A percentile compares a stretch with the other conserved stretches of the same genome.
Evolutionary conservation across 1,140 invertebrate genomes (phyloP).

Genomic region (Diabrotica undecimpunctata): DNA sequence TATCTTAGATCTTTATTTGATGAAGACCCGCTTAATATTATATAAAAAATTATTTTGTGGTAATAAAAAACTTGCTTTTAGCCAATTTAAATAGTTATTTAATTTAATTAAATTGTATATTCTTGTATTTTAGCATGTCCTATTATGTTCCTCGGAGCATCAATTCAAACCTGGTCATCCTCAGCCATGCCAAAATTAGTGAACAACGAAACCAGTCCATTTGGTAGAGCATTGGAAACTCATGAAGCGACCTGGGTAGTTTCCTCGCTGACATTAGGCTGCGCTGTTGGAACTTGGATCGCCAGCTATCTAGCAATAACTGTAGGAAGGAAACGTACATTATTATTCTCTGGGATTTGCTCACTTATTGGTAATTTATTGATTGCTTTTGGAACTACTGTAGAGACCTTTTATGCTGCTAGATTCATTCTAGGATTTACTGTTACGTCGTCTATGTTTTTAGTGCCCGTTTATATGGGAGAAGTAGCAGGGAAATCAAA

Average conservation of each 20-base stretch:
- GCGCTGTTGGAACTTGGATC: constrained; percentile 49
- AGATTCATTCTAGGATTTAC: constrained; percentile 47
- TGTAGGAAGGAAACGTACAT: constrained; percentile 49
- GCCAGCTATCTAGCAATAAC: constrained; percentile 46
- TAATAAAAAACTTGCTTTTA: too few relatives aligned
- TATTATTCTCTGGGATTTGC: constrained; percentile 47
- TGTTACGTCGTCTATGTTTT: constrained; percentile 49
- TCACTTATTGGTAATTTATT: constrained; percentile 23
- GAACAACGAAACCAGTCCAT: constrained; percentile 30
- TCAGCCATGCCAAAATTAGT: constrained; percentile 60
- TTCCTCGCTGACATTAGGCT: constrained; percentile 75
- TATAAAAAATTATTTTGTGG: too few relatives aligned
- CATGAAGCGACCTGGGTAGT: constrained; percentile 74
- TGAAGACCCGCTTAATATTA: too few relatives aligned
- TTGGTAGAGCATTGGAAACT: constrained; percentile 42
- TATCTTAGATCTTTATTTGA: too few relatives aligned
- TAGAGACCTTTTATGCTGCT: constrained; percentile 19
- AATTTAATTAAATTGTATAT: too few relatives aligned
- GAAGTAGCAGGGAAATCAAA: constrained; percentile 48
- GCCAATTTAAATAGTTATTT: too few relatives aligned
- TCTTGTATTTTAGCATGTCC: constrained; percentile 57
- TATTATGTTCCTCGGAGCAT: constrained; percentile 59
- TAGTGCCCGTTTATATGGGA: constrained; percentile 51
- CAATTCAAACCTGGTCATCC: constrained; percentile 69
- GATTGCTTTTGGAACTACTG: constrained; percentile 15